Evolutionary conservation across 2,113 vertebrate species (phyloP).

Genomic region (Columba janthina): DNA sequence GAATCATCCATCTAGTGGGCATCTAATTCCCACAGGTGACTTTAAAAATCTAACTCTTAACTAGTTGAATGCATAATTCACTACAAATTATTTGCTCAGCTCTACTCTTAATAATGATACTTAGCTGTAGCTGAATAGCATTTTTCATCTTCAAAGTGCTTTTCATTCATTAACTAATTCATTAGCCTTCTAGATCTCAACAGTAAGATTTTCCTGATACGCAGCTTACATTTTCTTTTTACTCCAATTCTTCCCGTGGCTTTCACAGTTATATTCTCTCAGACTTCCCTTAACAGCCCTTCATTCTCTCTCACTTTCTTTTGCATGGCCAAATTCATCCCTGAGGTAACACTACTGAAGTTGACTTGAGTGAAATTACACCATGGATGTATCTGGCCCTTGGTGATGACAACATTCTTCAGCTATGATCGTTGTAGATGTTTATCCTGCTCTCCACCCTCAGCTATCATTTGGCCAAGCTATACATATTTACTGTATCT

Average conservation of each 20-base stretch:
- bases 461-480: conserved; percentile 39
- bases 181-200: neutral
- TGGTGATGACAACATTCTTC: neutral
- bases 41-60: conserved; percentile 5
- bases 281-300: neutral
- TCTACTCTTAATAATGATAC: neutral
- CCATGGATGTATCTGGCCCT: neutral
- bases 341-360: neutral
- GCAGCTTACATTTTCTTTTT: neutral
- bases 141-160: conserved; percentile 49
- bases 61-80: conserved; percentile 1
- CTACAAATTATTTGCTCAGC: conserved; percentile 8
- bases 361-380: neutral
- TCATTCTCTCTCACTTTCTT: neutral
- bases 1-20: neutral
- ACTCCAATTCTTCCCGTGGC: neutral
- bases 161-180: neutral
- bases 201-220: neutral
- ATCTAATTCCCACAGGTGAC: neutral
- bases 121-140: neutral
- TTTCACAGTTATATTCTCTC: neutral
- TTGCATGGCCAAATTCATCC: neutral
- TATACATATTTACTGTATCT: conserved; percentile 46
- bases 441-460: neutral
- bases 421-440: neutral